phyloP scores from a whole-genome alignment of 1,140 invertebrate species.

The Diabrotica undecimpunctata region DNA sequence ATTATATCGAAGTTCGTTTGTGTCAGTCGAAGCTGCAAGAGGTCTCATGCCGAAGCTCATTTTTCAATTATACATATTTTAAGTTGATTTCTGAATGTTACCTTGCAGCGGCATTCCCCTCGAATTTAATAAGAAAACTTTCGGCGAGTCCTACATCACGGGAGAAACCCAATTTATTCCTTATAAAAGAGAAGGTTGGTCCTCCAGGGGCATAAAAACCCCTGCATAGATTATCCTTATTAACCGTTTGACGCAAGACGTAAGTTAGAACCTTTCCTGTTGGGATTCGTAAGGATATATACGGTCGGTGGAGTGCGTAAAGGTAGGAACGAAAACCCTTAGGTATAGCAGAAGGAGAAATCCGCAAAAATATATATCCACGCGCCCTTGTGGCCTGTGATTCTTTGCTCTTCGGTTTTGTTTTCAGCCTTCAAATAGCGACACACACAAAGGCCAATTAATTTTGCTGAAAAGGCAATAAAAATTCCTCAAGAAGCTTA shows the following conservation, averaged over 20 bases:
- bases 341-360: slow-evolving; percentile 9
- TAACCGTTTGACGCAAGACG: slow-evolving; percentile 15
- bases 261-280: slow-evolving; percentile 13
- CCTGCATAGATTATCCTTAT: slow-evolving; percentile 16
- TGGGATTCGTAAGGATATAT: slow-evolving; percentile 8
- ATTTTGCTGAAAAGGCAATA: too few relatives aligned
- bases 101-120: neutral
- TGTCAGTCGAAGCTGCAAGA: too few relatives aligned
- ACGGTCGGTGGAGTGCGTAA: slow-evolving; percentile 7
- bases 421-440: too few relatives aligned
- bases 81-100: too few relatives aligned
- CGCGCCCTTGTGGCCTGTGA: neutral
- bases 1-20: too few relatives aligned
- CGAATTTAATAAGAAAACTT: slow-evolving; percentile 14
- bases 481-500: too few relatives aligned
- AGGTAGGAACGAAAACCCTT: slow-evolving; percentile 8
- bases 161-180: slow-evolving; percentile 7
- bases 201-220: slow-evolving; percentile 10
- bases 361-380: neutral
- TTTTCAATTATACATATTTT: too few relatives aligned
- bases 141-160: slow-evolving; percentile 1
- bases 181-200: slow-evolving; percentile 4
- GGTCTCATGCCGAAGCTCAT: too few relatives aligned
- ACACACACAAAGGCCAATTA: too few relatives aligned
- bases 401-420: neutral